These are phyloP conservation scores for Sanderia malayensis DNA, from an alignment of 30 jellyfish, hydroid and myxozoan species.

Conservation along the genomic window DNA sequence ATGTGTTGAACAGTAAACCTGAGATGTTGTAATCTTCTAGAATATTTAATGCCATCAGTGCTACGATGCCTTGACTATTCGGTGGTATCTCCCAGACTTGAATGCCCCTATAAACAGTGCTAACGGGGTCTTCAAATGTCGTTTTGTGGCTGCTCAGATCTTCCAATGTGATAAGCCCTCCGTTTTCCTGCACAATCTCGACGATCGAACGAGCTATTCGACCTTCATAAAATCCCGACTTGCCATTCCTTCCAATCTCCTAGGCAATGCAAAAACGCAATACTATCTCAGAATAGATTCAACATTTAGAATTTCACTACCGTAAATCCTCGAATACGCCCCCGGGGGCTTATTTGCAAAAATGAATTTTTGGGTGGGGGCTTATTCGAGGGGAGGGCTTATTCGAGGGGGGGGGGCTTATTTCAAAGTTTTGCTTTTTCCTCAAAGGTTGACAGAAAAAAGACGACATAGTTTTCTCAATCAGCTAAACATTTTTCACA, in stretches of 20 bases:
- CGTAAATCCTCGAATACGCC: too few relatives aligned
- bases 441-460: too few relatives aligned
- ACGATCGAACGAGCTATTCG: slow-evolving; percentile 75
- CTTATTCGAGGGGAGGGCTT: too few relatives aligned
- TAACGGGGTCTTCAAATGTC: slow-evolving; percentile 78
- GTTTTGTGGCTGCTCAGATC: slow-evolving; percentile 59
- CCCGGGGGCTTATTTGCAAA: too few relatives aligned
- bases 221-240: slow-evolving; percentile 81
- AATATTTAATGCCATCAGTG: slow-evolving; percentile 80
- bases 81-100: slow-evolving; percentile 94
- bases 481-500: too few relatives aligned
- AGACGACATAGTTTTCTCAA: too few relatives aligned
- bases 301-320: too few relatives aligned
- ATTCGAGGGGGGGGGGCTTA: too few relatives aligned
- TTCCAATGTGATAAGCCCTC: slow-evolving; percentile 68
- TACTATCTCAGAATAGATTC: too few relatives aligned
- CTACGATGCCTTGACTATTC: slow-evolving; percentile 92
- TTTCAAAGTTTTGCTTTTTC: too few relatives aligned
- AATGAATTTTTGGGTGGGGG: too few relatives aligned
- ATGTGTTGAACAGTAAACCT: too few relatives aligned
- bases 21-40: slow-evolving; percentile 64
- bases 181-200: slow-evolving; percentile 76
- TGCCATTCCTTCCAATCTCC: slow-evolving; percentile 78
- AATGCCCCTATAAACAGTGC: slow-evolving; percentile 69
- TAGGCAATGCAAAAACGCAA: slow-evolving; percentile 1